Base-by-base conservation (phyloP, 1,140 invertebrate genomes). In the Drosophila pandora region DNA sequence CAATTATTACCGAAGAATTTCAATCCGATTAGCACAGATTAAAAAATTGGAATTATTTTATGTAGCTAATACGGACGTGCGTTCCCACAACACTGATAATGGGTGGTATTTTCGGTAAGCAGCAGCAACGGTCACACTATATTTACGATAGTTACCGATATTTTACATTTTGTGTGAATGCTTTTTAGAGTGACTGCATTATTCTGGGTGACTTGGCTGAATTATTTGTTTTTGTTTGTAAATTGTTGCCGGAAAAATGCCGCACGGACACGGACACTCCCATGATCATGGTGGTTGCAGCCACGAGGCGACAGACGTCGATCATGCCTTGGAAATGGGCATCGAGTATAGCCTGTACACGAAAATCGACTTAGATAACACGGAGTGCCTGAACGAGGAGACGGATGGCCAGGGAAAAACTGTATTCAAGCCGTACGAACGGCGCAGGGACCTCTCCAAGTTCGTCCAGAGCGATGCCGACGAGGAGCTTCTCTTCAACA, bases 401-500 rank as follows among this genome's bases (percentile, higher is more conserved):
- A 91, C 93, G 32, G 97, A 99, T 89, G 96, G 95, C 37, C 96
- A 96, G 30, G 98, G 97, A 47, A 96, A 95, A 92, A 93, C 93
- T 32, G 95, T 99, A 8, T 99, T 99, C 81, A 99, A 98, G 92
- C 93, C 97, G 0, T 99, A 97, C 96, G 97, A 98, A 83, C 94
- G 97, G 50, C 93, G 97, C 72, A 91, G 97, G 23, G 95, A 97
- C 87, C 94, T 93, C 1, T 74, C 64, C 3, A 77, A 87, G 96
- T 97, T 93, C 94, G 98, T 99, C 0, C 96, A 98, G 93, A 98
- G 97, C 93, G 98, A 99, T 94, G 95, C 94, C 9, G 98, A 99
- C 93, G 96, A 97, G 92, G 98, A 99, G 93, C 92, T 99, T 4
- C 92, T 99, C 1, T 98, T 99, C 90, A 98, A 98, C 92, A 97